phyloP scores from a whole-genome alignment of 2,797 vertebrate genomes.

The Chanos chanos region DNA sequence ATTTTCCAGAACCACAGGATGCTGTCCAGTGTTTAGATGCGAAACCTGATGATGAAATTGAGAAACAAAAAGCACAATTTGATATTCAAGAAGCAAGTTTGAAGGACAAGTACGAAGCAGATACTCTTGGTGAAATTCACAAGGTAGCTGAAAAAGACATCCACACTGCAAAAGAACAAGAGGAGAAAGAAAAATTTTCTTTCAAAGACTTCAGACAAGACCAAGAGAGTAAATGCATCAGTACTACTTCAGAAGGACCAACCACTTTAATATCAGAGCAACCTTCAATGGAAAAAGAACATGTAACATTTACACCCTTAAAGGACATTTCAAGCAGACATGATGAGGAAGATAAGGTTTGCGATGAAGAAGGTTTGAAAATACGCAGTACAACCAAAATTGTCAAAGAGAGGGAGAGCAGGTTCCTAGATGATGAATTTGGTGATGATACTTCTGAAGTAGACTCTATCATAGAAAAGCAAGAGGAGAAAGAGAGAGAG shows the following conservation, averaged over 20 bases:
- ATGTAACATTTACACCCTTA: slow-evolving; percentile 29
- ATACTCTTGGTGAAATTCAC: slow-evolving; percentile 35
- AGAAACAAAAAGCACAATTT: slow-evolving; percentile 39
- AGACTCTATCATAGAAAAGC: slow-evolving; percentile 42
- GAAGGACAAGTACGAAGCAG: slow-evolving; percentile 36
- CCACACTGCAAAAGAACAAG: slow-evolving; percentile 40
- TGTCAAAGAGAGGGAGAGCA: slow-evolving; percentile 69
- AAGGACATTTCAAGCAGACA: slow-evolving; percentile 19
- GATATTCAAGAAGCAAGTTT: slow-evolving; percentile 34
- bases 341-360: slow-evolving; percentile 49
- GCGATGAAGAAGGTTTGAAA: slow-evolving; percentile 52
- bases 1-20: slow-evolving; percentile 55
- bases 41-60: slow-evolving; percentile 40
- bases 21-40: slow-evolving; percentile 28
- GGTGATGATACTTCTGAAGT: slow-evolving; percentile 57
- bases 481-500: slow-evolving; percentile 29
- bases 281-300: slow-evolving; percentile 34
- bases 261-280: slow-evolving; percentile 29
- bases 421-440: slow-evolving; percentile 68
- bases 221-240: too few species aligned
- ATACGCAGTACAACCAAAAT: slow-evolving; percentile 56
- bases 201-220: slow-evolving; percentile 46
- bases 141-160: slow-evolving; percentile 48
- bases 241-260: slow-evolving; percentile 18
- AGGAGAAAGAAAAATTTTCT: slow-evolving; percentile 38